Evolutionary conservation across 2,113 vertebrate genomes (phyloP), one percentile per base, ranked within the genome.

Genomic region (Rhea americana): DNA sequence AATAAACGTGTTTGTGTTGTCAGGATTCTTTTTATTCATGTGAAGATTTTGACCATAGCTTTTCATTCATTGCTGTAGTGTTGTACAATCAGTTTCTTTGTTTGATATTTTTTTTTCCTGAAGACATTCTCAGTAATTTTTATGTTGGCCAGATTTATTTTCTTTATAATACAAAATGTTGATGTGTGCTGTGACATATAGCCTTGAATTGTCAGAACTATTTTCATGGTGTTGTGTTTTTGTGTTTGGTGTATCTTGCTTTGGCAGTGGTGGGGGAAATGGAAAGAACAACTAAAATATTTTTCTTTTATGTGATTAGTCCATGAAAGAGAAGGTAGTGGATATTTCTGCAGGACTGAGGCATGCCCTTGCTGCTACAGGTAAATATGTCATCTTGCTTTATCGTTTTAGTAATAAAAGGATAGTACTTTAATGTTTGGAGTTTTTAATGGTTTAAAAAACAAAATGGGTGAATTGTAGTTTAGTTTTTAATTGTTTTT

Each of bases 291-390:
- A 66, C 37, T 63, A 67, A 70, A 66, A 48, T 20, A 2, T 41
- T 62, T 85, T 82, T 71, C 16, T 85, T 79, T 90, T 85, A 7
- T 88, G 95, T 94, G 48, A 39, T 5, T 93, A 99, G 99, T 92
- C 95, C 91, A 91, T 99, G 51, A 97, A 89, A 90, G 98, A 98
- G 75, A 97, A 97, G 43, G 96, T 98, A 71, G 87, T 98, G 62
- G 94, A 94, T 95, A 68, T 99, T 93, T 98, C 99, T 91, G 99
- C 99, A 90, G 99, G 99, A 87, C 97, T 99, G 77, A 98, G 99
- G 96, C 99, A 99, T 82, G 97, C 98, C 0, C 97, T 99, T 59
- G 98, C 98, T 95, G 97, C 98, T 72, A 98, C 98, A 96, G 98
- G 99, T 99, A 79, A 96, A 77, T 89, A 51, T 72, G n/a, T 55